Evolutionary conservation across 2,888 invertebrate species (phyloP), one percentile per base, ranked within the genome.

Genomic region (Tetramorium bicarinatum): DNA sequence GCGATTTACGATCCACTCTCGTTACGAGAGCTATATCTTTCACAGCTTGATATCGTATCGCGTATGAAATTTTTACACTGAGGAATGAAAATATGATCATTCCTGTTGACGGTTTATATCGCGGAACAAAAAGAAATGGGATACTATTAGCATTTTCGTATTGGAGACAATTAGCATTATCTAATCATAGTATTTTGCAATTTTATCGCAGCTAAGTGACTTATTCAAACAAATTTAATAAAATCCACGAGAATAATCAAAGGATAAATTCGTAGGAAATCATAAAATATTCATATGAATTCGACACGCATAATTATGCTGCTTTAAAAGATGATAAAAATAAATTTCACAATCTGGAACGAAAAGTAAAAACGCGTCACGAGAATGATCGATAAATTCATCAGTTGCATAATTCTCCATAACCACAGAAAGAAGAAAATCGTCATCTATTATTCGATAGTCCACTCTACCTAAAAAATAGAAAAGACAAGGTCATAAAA

Each of bases 1-100:
- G 21, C 25, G 34, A 72, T 59, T 79, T 80, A 71, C n/a, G 47
- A 80, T 49, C 59, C 25, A 38, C 72, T 71, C 47, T 69, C 29
- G 56, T 56, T 79, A 18, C 47, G 56, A 77, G 29, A 7, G 38
- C 62, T 29, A 6, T 56, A 67, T 77, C n/a, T 38, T 25, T 44
- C 25, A 15, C 38, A 59, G 25, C 47, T 61, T 18, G 49, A 71
- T 34, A 25, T 18, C 7, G 25, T 29, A 6, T 13, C 15, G 18
- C 44, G n/a, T 47, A 79, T 79, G 72, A 71, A 71, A 47, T 18
- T 61, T 71, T 71, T 80, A 72, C 7, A 18, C 2, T 29, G 25
- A 15, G 21, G 41, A 29, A 67, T 67, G 47, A 1, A 1, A 25
- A 25, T 25, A 25, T 25, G 25, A n/a, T 67, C 52, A 38, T 7